Evolutionary conservation across 2,113 vertebrate species (phyloP).

Genomic region (Eptesicus fuscus): DNA sequence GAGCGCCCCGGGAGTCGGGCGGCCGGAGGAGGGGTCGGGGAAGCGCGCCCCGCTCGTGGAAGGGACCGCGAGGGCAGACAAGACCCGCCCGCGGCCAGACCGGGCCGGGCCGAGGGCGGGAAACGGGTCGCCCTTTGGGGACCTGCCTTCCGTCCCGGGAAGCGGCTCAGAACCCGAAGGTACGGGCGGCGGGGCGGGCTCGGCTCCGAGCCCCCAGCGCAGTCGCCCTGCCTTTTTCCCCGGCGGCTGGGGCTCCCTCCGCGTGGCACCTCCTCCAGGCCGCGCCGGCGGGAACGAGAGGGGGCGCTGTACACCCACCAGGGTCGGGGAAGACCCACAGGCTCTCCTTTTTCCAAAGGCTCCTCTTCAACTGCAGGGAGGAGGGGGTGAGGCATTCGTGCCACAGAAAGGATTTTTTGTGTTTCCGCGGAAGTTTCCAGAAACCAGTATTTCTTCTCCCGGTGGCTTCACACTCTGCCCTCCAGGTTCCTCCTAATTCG

Average conservation of each 20-base stretch:
- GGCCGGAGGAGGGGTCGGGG: too few relatives aligned
- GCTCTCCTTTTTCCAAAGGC: neutral
- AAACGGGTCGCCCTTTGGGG: neutral
- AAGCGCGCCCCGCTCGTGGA: neutral
- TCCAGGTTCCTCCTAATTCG: neutral
- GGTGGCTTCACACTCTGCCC: neutral
- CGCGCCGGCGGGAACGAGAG: neutral
- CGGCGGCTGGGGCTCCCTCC: neutral
- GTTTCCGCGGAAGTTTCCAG: conserved; percentile 26
- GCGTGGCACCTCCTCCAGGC: neutral
- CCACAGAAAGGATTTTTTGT: neutral
- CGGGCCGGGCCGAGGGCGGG: neutral
- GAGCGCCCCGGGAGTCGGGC: fast-evolving
- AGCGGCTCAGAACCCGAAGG: neutral
- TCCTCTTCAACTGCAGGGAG: neutral
- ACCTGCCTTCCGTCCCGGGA: neutral
- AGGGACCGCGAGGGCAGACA: neutral
- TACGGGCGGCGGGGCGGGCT: neutral
- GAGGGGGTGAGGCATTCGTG: neutral
- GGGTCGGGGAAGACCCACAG: neutral
- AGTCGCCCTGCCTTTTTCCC: neutral
- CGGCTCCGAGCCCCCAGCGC: neutral
- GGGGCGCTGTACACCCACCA: conserved; percentile 27
- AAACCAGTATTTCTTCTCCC: neutral
- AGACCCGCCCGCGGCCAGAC: neutral